phyloP scores from a whole-genome alignment of 1,140 invertebrate genomes.

The Euwallacea fornicatus region DNA sequence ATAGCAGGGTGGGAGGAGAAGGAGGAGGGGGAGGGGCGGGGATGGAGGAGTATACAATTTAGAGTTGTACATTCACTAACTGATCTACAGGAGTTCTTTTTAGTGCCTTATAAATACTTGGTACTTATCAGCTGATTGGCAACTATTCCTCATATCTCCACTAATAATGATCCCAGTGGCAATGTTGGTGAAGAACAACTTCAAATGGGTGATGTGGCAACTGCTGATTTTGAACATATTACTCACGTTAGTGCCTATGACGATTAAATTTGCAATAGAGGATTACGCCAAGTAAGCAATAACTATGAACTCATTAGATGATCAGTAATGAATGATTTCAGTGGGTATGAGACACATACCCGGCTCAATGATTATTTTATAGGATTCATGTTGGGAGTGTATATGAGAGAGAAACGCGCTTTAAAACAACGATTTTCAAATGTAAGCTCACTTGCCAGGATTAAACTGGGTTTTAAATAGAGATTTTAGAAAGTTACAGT shows the following conservation, averaged over 20 bases:
- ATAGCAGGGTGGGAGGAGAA: too few relatives aligned
- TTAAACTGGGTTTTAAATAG: neutral
- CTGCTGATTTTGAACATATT: constrained; percentile 27
- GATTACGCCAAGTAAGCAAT: constrained; percentile 25
- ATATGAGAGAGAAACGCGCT: constrained; percentile 24
- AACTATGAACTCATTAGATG: neutral
- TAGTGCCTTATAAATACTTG: constrained; percentile 53
- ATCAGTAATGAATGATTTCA: constrained; percentile 4
- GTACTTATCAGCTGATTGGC: constrained; percentile 68
- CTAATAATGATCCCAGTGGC: constrained; percentile 44
- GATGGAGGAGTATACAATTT: too few relatives aligned
- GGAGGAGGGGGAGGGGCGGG: too few relatives aligned
- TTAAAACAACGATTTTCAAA: neutral
- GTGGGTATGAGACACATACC: constrained; percentile 26
- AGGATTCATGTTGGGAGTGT: constrained; percentile 35
- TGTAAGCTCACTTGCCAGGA: constrained; percentile 20
- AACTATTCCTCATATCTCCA: constrained; percentile 59
- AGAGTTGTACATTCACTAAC: neutral
- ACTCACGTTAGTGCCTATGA: constrained; percentile 9
- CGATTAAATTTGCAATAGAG: neutral
- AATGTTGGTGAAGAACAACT: constrained; percentile 26
- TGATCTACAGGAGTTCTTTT: neutral
- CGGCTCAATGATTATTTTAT: constrained; percentile 37
- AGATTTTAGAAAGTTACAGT: constrained; percentile 20
- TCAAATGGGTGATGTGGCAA: constrained; percentile 22